A percentile compares a stretch with the other conserved stretches of the same genome.
Conservation (phyloP, 2,888 invertebrate species). For the Alitta virens region DNA sequence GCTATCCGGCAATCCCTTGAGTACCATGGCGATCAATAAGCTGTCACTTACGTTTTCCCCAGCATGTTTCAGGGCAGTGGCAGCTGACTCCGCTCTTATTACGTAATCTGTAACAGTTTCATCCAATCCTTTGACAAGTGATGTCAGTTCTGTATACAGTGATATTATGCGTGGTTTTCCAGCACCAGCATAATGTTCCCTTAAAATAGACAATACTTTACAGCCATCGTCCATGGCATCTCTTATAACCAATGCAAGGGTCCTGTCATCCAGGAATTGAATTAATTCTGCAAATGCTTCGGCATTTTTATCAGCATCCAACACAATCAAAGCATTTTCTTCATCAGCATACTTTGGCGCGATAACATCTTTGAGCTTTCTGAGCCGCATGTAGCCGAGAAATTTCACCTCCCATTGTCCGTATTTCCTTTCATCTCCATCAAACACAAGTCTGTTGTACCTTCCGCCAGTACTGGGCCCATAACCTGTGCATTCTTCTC, state of each 20-base stretch:
- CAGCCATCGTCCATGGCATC: no score
- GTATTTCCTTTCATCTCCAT: constrained; percentile 10
- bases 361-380: constrained; percentile 13
- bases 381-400: constrained; percentile 21
- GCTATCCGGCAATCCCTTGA: constrained; percentile 15
- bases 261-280: constrained; percentile 28
- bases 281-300: constrained; percentile 28
- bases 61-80: constrained; percentile 13
- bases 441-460: constrained; percentile 7
- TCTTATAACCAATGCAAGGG: constrained; percentile 19
- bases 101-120: no score
- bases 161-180: constrained; percentile 26
- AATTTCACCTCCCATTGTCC: constrained; percentile 9
- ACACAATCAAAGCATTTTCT: no score
- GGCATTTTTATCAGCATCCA: constrained; percentile 25
- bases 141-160: constrained; percentile 26
- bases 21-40: constrained; percentile 17
- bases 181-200: constrained; percentile 21
- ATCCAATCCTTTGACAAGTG: constrained; percentile 14
- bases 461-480: no score
- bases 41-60: constrained; percentile 22
- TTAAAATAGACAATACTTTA: constrained; percentile 25
- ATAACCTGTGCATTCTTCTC: no score
- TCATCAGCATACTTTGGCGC: not conserved
- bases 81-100: no score